Base-by-base conservation (phyloP, 2,888 invertebrate genomes). In the Hirtodrosophila trivittata region DNA sequence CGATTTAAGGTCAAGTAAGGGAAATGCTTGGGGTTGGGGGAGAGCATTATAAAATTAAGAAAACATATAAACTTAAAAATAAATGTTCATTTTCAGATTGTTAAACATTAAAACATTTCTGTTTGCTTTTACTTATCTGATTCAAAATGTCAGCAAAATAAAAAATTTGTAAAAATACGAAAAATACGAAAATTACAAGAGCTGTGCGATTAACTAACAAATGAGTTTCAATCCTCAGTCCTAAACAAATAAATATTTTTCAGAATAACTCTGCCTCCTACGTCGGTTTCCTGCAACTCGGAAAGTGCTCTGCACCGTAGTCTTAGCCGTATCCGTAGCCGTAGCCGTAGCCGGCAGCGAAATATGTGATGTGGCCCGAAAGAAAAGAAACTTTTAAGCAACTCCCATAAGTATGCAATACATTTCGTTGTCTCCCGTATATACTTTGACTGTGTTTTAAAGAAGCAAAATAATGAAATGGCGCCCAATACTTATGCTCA, bases 1-100 rank as follows among this genome's bases (percentile, higher is more conserved):
- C 25, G 3, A 6, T n/a, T n/a, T n/a, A n/a, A n/a, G n/a, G n/a
- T n/a, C n/a, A n/a, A n/a, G n/a, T n/a, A n/a, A n/a, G n/a, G n/a
- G n/a, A n/a, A n/a, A 25, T 25, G 25, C 4, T 3, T 25, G 25
- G 25, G 6, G 6, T 4, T 4, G 3, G 25, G 25, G 6, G 25
- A 25, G 25, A 25, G 6, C 6, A 25, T 25, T 25, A 25, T 25
- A 25, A 25, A 25, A 25, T 4, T 25, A 25, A 25, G 6, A 25
- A 4, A 4, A 3, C 6, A 3, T 3, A 25, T 25, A 25, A 3
- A 25, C 25, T 25, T 25, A 6, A 25, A 25, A 4, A 4, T 25
- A 4, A n/a, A n/a, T 25, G 6, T 25, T 25, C 6, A 25, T 25
- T 25, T 25, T 25, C 88, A 96, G 18, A n/a, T n/a, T n/a, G n/a